Conservation (phyloP, 1,140 invertebrate species). For the Charaxes varanes region DNA sequence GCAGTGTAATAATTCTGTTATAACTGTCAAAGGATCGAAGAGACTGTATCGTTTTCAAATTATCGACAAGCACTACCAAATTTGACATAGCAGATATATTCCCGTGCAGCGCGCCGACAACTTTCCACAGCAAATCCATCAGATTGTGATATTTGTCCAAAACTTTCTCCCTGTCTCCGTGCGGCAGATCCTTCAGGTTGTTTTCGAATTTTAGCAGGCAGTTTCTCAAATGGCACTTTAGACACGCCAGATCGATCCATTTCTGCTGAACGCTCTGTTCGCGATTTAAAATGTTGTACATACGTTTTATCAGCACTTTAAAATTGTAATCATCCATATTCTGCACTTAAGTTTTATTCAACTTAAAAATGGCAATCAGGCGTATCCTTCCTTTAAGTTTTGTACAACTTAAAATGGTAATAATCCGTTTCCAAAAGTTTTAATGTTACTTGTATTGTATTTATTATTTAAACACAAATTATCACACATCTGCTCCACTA, state of each 20-base stretch:
- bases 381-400: too few relatives aligned
- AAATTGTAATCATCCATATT: slow-evolving; percentile 27
- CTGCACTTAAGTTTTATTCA: background rate
- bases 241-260: slow-evolving; percentile 46
- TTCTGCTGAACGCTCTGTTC: slow-evolving; percentile 31
- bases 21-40: slow-evolving; percentile 12
- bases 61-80: too few relatives aligned
- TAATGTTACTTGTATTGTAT: too few relatives aligned
- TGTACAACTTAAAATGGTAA: too few relatives aligned
- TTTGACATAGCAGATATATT: slow-evolving; percentile 24
- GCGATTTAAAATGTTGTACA: slow-evolving; percentile 23
- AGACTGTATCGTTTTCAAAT: too few relatives aligned
- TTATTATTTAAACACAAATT: too few relatives aligned
- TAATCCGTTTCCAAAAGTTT: too few relatives aligned
- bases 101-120: slow-evolving; percentile 43
- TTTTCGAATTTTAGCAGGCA: slow-evolving; percentile 30
- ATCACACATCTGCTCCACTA: too few relatives aligned
- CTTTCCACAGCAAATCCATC: slow-evolving; percentile 44
- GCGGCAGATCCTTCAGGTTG: slow-evolving; percentile 21
- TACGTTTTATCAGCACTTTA: slow-evolving; percentile 22
- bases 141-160: slow-evolving; percentile 33
- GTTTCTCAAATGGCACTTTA: slow-evolving; percentile 36
- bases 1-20: too few relatives aligned
- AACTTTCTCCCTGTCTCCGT: slow-evolving; percentile 21
- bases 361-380: too few relatives aligned